phyloP scores from a whole-genome alignment of 1,140 invertebrate genomes.

The Diploscapter pachys region DNA sequence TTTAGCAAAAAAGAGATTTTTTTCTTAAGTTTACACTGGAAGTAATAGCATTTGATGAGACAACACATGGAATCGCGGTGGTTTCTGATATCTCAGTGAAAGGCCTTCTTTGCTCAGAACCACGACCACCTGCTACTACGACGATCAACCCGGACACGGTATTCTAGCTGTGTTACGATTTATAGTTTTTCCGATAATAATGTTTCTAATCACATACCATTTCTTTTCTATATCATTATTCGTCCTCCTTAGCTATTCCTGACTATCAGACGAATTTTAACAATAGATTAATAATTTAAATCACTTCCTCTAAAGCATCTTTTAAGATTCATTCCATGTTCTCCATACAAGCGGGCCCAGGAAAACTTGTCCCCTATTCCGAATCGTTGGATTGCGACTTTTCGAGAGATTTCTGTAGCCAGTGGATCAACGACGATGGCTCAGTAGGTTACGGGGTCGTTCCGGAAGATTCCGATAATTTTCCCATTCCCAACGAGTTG shows the following conservation, averaged over 20 bases:
- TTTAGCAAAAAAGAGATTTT: neutral
- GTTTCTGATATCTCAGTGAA: conserved; percentile 24
- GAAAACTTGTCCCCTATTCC: conserved; percentile 25
- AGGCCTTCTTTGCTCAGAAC: conserved; percentile 36
- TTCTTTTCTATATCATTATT: too few species aligned
- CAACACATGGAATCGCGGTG: conserved; percentile 25
- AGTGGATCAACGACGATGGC: conserved; percentile 41
- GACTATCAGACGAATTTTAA: neutral
- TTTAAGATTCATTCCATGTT: conserved; percentile 31
- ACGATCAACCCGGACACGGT: conserved; percentile 31
- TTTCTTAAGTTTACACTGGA: conserved; percentile 37
- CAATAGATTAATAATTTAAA: neutral
- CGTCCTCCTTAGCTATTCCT: neutral
- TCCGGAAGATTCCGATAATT: conserved; percentile 26
- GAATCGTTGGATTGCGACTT: conserved; percentile 32
- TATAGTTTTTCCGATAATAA: neutral
- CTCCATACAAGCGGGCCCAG: conserved; percentile 32
- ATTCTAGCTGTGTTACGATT: neutral
- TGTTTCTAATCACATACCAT: neutral
- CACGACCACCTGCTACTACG: conserved; percentile 28
- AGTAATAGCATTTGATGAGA: conserved; percentile 35
- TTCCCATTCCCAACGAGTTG: conserved; percentile 26
- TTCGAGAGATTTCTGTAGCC: conserved; percentile 37
- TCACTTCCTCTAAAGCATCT: neutral
- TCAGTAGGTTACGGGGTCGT: conserved; percentile 31